Evolutionary conservation across 2,797 vertebrate genomes (phyloP), one percentile per base, ranked within the genome.

Genomic region (Margarornis squamiger): DNA sequence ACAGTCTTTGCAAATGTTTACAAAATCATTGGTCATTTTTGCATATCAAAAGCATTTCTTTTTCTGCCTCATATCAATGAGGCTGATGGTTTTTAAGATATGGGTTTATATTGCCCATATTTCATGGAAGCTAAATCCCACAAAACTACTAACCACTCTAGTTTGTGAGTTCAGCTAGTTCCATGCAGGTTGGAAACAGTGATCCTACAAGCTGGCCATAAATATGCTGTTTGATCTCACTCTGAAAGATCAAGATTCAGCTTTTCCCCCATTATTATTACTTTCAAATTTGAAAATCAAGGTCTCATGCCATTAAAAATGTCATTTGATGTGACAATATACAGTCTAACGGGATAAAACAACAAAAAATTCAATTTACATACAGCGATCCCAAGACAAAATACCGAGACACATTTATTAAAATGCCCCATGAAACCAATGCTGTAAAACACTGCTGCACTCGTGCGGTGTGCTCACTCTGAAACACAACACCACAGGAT

Each of bases 301-400:
- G 14, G 34, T 38, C 61, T 90, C 19, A 41, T 8, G 18, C 16
- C 34, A 14, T 46, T 76, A 58, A 51, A 58, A 75, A 19, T 21
- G 26, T 55, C 2, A 7, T 45, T 59, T 57, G 17, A 43, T 39
- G 27, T 0, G 9, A 65, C 58, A 58, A 21, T 4, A 74, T 0
- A 30, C 17, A 86, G 16, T 23, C 49, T 62, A 30, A 67, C 14
- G 52, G 52, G 57, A 52, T 1, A 55, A 73, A 73, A 70, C 49
- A 54, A 91, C 3, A 2, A 55, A 62, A 34, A 59, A 38, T 59
- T 70, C 45, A 13, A 16, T 54, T 87, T 71, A 81, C 32, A 30
- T 7, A 39, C 21, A 91, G 51, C 17, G 59, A 36, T 14, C 68
- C 58, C 15, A 26, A 86, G 23, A 55, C 49, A 43, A 83, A 89